phyloP scores from a whole-genome alignment of 2,888 invertebrate genomes.

The Mylabris sibirica region DNA sequence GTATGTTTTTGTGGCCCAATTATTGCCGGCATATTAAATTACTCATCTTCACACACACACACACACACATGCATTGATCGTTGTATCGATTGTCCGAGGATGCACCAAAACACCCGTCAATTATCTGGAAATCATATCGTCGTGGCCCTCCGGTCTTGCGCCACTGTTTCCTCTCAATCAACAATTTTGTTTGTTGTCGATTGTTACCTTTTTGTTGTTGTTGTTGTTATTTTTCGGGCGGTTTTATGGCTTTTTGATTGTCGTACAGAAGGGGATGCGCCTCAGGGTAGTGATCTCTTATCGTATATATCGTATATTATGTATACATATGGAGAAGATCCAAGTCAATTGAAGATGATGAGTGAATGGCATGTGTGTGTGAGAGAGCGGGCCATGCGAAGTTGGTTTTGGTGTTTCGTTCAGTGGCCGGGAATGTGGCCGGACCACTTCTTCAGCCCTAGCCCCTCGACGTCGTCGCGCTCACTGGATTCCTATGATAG shows the following conservation, averaged over 20 bases:
- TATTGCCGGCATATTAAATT: slow-evolving; percentile 43
- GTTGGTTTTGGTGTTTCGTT: slow-evolving; percentile 44
- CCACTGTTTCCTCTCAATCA: slow-evolving; percentile 1
- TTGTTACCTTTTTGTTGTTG: too few relatives aligned
- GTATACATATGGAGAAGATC: neutral
- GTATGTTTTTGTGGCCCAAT: slow-evolving; percentile 43
- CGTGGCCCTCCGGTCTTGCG: slow-evolving; percentile 10
- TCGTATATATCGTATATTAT: too few relatives aligned
- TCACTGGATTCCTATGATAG: slow-evolving; percentile 47
- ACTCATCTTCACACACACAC: slow-evolving; percentile 14
- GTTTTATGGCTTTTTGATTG: slow-evolving; percentile 5
- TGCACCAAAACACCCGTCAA: slow-evolving; percentile 22
- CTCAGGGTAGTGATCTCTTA: neutral
- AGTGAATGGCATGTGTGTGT: slow-evolving; percentile 12
- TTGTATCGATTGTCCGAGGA: slow-evolving; percentile 21
- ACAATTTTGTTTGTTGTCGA: neutral
- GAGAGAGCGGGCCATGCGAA: slow-evolving; percentile 31
- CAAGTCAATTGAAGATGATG: slow-evolving; percentile 11
- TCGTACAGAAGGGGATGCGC: neutral
- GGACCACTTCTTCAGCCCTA: slow-evolving; percentile 49
- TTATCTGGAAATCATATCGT: slow-evolving; percentile 9
- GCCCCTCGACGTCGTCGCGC: slow-evolving; percentile 46
- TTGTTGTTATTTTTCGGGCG: neutral
- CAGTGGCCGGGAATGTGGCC: slow-evolving; percentile 51
- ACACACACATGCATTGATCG: slow-evolving; percentile 24